Evolutionary conservation across 2,888 invertebrate species (phyloP).

Genomic region (Cremastinae sp.): DNA sequence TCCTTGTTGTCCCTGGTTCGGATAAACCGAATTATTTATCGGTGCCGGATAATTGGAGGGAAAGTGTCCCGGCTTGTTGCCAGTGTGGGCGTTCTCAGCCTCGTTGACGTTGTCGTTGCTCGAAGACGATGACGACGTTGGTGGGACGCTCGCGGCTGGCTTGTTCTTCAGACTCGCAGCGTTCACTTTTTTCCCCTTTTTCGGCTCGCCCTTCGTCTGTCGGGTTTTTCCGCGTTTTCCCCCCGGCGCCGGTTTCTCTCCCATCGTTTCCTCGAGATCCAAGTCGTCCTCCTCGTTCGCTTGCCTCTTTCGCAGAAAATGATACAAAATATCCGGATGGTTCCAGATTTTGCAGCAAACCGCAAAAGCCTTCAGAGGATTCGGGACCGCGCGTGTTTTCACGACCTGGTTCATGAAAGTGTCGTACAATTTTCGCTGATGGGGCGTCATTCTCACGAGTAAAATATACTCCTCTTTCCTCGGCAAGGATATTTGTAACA

Average conservation of each 20-base stretch:
- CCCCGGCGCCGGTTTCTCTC: constrained; percentile 79
- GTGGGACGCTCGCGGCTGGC: constrained; percentile 83
- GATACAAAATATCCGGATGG: constrained; percentile 95
- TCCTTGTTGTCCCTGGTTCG: constrained; percentile 65
- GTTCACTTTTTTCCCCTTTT: constrained; percentile 74
- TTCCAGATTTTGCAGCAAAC: constrained; percentile 99
- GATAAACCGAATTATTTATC: constrained; percentile 69
- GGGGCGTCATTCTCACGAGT: constrained; percentile 91
- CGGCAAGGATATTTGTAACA: constrained; percentile 95
- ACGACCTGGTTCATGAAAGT: constrained; percentile 96
- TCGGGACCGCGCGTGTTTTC: constrained; percentile 91
- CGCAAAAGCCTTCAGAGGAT: constrained; percentile 98
- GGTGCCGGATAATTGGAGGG: constrained; percentile 67
- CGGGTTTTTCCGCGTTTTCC: constrained; percentile 78
- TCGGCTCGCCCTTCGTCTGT: constrained; percentile 78
- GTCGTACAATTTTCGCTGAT: constrained; percentile 95
- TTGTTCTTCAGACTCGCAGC: constrained; percentile 79
- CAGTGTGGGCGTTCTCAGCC: constrained; percentile 65
- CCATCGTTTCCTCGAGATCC: constrained; percentile 90
- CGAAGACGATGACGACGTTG: constrained; percentile 76
- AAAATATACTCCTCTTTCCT: constrained; percentile 97
- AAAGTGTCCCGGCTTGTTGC: constrained; percentile 68
- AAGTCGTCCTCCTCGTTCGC: constrained; percentile 90
- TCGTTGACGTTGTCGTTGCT: constrained; percentile 63
- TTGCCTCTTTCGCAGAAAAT: constrained; percentile 91